phyloP scores from a whole-genome alignment of 2,888 invertebrate species.

The Morpho deidamia region DNA sequence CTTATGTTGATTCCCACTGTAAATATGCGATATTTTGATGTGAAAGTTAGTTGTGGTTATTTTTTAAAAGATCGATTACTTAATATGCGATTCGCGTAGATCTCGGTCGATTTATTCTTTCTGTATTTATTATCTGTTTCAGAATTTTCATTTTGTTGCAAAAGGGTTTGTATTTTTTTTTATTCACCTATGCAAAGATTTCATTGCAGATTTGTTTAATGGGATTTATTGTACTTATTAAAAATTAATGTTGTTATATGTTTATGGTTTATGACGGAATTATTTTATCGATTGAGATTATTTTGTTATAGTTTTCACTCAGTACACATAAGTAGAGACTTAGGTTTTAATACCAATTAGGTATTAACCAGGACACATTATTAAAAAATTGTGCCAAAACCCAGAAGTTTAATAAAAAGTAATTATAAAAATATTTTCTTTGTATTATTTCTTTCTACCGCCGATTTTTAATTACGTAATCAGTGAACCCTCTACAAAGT shows the following conservation, averaged over 20 bases:
- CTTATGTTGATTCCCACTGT: conserved; percentile 73
- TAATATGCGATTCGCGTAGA: conserved; percentile 44
- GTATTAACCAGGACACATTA: conserved; percentile 73
- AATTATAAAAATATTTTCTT: conserved; percentile 43
- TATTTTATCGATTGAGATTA: conserved; percentile 33
- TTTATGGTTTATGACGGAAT: conserved; percentile 28
- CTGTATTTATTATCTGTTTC: conserved; percentile 26
- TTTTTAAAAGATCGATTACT: conserved; percentile 59
- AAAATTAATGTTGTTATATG: conserved; percentile 36
- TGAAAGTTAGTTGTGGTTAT: conserved; percentile 67
- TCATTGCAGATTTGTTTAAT: conserved; percentile 18
- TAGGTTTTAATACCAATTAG: conserved; percentile 70
- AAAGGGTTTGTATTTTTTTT: conserved; percentile 6
- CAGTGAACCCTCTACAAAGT: no score
- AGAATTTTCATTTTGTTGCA: conserved; percentile 14
- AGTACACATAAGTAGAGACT: conserved; percentile 54
- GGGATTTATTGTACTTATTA: conserved; percentile 33
- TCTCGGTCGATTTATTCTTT: conserved; percentile 49
- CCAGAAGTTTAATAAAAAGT: conserved; percentile 76
- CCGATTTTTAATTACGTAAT: no score
- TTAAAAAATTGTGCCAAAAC: conserved; percentile 77
- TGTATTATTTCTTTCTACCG: conserved; percentile 5
- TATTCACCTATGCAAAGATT: conserved; percentile 4
- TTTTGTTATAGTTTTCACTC: conserved; percentile 33
- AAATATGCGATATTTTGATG: conserved; percentile 69